Evolutionary conservation across 2,113 vertebrate genomes (phyloP).

Genomic region (Strix uralensis): DNA sequence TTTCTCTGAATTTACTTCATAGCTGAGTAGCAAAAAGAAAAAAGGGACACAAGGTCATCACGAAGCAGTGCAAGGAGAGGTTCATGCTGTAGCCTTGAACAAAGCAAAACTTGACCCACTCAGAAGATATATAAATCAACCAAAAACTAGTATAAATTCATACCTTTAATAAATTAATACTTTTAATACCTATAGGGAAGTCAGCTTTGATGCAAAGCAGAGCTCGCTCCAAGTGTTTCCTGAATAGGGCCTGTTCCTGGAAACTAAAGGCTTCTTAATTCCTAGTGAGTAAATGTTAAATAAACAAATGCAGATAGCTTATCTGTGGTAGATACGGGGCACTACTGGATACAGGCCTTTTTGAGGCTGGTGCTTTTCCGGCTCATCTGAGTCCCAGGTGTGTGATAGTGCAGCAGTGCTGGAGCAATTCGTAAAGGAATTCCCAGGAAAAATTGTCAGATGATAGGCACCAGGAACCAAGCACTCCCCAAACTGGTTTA

Average conservation of each 20-base stretch:
- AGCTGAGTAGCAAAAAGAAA: not conserved
- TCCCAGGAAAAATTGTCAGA: not conserved
- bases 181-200: not conserved
- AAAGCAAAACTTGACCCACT: not conserved
- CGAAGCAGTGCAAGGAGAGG: not conserved
- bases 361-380: not conserved
- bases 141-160: not conserved
- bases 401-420: not conserved
- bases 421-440: not conserved
- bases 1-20: constrained; percentile 5
- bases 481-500: not conserved
- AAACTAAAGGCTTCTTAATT: not conserved
- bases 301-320: not conserved
- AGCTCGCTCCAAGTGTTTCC: not conserved
- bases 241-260: not conserved
- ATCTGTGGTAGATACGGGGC: rapidly evolving
- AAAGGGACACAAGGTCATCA: not conserved
- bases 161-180: not conserved
- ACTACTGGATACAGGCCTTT: not conserved
- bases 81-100: not conserved
- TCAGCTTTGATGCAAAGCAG: not conserved
- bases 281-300: not conserved
- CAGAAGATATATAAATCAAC: not conserved
- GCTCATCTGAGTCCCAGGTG: not conserved
- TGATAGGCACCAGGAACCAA: not conserved